Conservation (phyloP, 2,797 vertebrate species). For the Hydrolagus colliei region DNA sequence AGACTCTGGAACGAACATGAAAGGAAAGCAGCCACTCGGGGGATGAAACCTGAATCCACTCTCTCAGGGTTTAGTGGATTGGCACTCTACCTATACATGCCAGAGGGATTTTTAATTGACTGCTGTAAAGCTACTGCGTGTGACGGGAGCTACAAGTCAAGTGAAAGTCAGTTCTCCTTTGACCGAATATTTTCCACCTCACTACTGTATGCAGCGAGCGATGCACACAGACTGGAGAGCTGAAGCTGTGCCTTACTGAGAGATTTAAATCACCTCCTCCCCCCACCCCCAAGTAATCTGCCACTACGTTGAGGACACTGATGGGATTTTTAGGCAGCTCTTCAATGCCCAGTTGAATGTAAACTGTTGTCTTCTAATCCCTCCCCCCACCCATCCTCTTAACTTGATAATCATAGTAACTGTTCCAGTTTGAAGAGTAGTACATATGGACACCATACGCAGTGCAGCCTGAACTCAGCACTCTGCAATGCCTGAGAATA, state of each 20-base stretch:
- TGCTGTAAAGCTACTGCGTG: constrained; percentile 43
- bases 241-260: neutral
- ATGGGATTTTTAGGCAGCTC: constrained; percentile 6
- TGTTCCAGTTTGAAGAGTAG: constrained; percentile 21
- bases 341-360: constrained; percentile 5
- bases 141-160: constrained; percentile 44
- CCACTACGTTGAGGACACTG: neutral
- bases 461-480: constrained; percentile 7
- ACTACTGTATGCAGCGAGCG: constrained; percentile 18
- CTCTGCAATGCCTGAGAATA: constrained; percentile 61
- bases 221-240: constrained; percentile 1
- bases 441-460: constrained; percentile 2
- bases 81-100: constrained; percentile 32
- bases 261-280: neutral
- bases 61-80: constrained; percentile 33
- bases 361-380: neutral
- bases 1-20: constrained; percentile 1
- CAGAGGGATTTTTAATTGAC: constrained; percentile 46
- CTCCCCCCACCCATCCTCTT: neutral
- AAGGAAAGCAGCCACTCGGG: constrained; percentile 27
- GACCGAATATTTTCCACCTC: constrained; percentile 45
- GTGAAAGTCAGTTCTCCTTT: constrained; percentile 48
- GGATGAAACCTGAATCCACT: constrained; percentile 1
- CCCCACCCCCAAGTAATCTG: neutral
- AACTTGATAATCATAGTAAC: constrained; percentile 17